Evolutionary conservation across 2,113 vertebrate species (phyloP).

Genomic region (Centropristis striata): DNA sequence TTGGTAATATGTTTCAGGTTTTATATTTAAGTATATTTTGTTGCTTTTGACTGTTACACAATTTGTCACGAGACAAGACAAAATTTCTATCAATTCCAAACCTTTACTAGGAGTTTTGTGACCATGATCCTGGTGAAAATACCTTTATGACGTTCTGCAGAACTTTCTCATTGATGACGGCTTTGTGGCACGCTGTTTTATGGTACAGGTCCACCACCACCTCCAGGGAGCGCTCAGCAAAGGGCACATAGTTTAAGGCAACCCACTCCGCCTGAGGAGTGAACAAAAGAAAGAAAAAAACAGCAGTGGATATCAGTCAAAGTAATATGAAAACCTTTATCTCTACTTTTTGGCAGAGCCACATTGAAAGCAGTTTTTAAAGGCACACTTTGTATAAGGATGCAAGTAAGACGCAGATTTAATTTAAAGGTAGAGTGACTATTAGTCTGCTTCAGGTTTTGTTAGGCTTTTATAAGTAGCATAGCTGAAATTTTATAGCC

Average conservation of each 20-base stretch:
- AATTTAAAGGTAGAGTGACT: not conserved
- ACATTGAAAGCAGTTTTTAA: constrained; percentile 67
- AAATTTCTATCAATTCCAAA: not conserved
- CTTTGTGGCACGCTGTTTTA: constrained; percentile 99
- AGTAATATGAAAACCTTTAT: not conserved
- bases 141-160: constrained; percentile 98
- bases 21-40: too few species aligned
- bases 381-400: constrained; percentile 71
- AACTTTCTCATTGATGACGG: constrained; percentile 96
- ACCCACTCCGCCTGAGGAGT: constrained; percentile 95
- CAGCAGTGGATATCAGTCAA: not conserved
- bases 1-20: too few species aligned
- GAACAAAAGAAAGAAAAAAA: constrained; percentile 19
- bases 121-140: constrained; percentile 38
- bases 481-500: constrained; percentile 26
- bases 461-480: constrained; percentile 5
- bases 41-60: too few species aligned
- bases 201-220: constrained; percentile 98
- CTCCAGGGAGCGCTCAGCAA: constrained; percentile 97
- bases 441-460: constrained; percentile 26
- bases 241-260: constrained; percentile 98
- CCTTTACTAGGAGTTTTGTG: not conserved
- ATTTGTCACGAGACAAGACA: not conserved
- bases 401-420: not conserved
- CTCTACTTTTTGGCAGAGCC: not conserved